Evolutionary conservation across 2,888 invertebrate genomes (phyloP), one percentile per base, ranked within the genome.

Genomic region (Rhogogaster chlorosoma): DNA sequence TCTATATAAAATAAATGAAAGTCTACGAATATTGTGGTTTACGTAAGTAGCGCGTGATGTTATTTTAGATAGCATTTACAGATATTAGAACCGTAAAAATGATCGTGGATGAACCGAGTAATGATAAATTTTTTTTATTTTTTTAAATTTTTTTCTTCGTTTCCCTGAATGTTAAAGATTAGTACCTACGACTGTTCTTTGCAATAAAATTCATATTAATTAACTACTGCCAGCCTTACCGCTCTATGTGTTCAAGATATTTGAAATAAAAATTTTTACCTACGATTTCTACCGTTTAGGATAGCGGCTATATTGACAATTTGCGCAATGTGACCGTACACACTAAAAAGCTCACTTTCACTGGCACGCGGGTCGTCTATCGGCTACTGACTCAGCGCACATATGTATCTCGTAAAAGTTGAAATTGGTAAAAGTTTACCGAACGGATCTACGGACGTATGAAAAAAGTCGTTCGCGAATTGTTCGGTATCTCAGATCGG

Each of bases 281-380:
- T 42, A 15, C 38, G 71, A 73, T 73, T 73, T 73, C 71, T 73
- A 73, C 38, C 12, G 9, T 73, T 38, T 36, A 42, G 26, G 18
- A 73, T n/a, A 26, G 22, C 42, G 7, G n/a, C 71, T n/a, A 73
- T 73, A 73, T 73, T 73, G 71, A 73, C 42, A 73, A 73, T 73
- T 73, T 73, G 71, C 71, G 71, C 10, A 73, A 70, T 70, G 18
- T 73, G 26, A 29, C 18, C 29, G 22, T 42, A 32, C 49, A 49
- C 32, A 77, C 75, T 77, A 77, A 45, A 53, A 29, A 77, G 75
- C 49, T 77, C 49, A 49, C 71, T 38, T 77, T 77, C 75, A 77
- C 75, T 45, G 9, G 45, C 71, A 38, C 36, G 4, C 15, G 32
- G 5, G 18, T 7, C n/a, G 18, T 73, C 18, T 73, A 38, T 36